phyloP scores from a whole-genome alignment of 2,113 vertebrate genomes.

The Sitta europaea region DNA sequence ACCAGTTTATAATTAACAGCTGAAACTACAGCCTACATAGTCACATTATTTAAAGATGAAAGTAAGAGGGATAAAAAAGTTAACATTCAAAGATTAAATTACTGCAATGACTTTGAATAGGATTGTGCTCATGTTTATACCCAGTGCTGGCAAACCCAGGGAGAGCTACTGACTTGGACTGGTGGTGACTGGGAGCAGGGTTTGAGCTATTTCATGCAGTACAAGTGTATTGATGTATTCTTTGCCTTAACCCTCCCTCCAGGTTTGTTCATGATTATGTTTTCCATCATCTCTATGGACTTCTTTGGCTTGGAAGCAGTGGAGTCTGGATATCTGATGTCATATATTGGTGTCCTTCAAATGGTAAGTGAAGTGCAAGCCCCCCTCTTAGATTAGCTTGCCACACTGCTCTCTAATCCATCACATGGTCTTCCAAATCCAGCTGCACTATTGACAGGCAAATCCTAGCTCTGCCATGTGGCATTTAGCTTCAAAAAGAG shows the following conservation, averaged over 20 bases:
- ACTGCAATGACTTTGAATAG: not conserved
- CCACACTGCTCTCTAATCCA: not conserved
- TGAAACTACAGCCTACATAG: slow-evolving; percentile 55
- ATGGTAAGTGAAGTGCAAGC: slow-evolving; percentile 79
- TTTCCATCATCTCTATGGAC: slow-evolving; percentile 87
- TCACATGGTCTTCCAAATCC: not conserved
- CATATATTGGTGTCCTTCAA: slow-evolving; percentile 86
- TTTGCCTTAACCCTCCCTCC: not conserved
- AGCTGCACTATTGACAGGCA: not conserved
- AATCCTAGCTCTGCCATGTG: not conserved
- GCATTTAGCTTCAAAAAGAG: not conserved
- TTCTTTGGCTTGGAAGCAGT: slow-evolving; percentile 85
- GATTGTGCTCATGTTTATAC: not conserved
- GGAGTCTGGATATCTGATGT: slow-evolving; percentile 86
- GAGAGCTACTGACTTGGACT: not conserved
- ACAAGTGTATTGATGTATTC: not conserved
- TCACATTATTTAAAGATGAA: slow-evolving; percentile 58
- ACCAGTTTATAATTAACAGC: slow-evolving; percentile 56
- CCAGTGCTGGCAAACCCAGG: not conserved
- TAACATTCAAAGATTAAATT: slow-evolving; percentile 41
- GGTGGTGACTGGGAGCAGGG: not conserved
- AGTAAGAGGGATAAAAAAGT: slow-evolving; percentile 37
- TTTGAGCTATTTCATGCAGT: not conserved
- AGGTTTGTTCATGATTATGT: slow-evolving; percentile 94
- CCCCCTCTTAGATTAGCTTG: not conserved